Evolutionary conservation across 2,797 vertebrate genomes (phyloP).

Genomic region (Onychomys torridus): DNA sequence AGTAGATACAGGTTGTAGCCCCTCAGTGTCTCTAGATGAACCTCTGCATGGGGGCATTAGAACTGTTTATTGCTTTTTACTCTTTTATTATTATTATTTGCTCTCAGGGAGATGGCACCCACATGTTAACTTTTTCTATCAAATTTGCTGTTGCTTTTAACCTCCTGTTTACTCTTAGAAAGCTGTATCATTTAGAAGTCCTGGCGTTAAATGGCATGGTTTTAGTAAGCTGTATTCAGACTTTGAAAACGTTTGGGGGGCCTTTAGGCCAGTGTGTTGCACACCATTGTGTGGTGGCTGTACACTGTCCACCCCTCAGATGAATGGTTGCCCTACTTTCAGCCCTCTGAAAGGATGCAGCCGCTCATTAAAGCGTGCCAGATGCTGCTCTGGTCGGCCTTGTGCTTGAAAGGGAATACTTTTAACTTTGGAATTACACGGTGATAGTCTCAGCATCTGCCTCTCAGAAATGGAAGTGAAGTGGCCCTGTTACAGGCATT

Average conservation of each 20-base stretch:
- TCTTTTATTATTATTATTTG: background rate
- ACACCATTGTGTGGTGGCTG: slow-evolving; percentile 11
- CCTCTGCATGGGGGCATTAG: background rate
- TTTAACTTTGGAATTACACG: background rate
- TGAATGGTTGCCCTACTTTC: slow-evolving; percentile 83
- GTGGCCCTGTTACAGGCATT: background rate
- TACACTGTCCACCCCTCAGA: slow-evolving; percentile 58
- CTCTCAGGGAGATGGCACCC: background rate
- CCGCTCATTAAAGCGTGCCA: slow-evolving; percentile 72
- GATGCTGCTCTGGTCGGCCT: slow-evolving; percentile 60
- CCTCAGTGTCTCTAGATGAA: too few relatives aligned
- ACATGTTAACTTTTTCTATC: background rate
- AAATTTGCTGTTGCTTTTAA: background rate
- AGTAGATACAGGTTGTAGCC: background rate
- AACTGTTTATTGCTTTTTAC: background rate
- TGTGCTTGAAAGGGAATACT: slow-evolving; percentile 64
- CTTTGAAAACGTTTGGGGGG: background rate
- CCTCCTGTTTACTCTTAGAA: background rate
- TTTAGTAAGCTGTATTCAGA: background rate
- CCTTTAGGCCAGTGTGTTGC: background rate
- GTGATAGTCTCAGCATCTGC: slow-evolving; percentile 36
- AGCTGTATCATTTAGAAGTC: background rate
- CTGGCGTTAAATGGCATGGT: background rate
- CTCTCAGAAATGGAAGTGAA: slow-evolving; percentile 48
- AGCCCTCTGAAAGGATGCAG: slow-evolving; percentile 69